These are phyloP conservation scores for Scarus forsteni DNA, from an alignment of 2,797 vertebrate species.

Conservation along the genomic window DNA sequence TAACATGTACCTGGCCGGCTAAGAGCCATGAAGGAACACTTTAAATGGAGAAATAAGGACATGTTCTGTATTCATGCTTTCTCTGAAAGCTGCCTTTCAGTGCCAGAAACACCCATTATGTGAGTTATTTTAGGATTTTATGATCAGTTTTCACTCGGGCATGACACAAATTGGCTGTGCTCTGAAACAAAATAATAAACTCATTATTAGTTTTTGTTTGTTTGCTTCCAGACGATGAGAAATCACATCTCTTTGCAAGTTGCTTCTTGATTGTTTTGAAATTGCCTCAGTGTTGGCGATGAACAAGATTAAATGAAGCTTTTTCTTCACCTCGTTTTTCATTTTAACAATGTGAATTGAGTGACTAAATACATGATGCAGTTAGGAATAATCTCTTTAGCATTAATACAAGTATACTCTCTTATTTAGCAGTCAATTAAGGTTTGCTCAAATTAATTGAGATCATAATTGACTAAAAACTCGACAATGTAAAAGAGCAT, in stretches of 20 bases:
- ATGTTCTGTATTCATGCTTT: conserved; percentile 15
- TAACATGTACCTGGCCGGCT: conserved; percentile 9
- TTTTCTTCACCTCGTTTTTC: neutral
- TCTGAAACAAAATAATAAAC: conserved; percentile 47
- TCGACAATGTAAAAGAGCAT: neutral
- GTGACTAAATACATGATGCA: conserved; percentile 1
- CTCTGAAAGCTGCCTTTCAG: neutral
- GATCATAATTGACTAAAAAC: neutral
- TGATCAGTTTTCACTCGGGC: conserved; percentile 55
- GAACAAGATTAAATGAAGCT: conserved; percentile 44
- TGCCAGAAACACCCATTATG: conserved; percentile 34
- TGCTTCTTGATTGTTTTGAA: conserved; percentile 58
- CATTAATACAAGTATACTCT: neutral
- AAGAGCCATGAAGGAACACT: conserved; percentile 36
- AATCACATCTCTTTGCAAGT: conserved; percentile 40
- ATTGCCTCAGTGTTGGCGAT: conserved; percentile 46
- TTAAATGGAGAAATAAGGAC: conserved; percentile 20
- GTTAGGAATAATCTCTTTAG: conserved; percentile 12
- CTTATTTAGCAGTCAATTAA: neutral
- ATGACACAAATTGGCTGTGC: conserved; percentile 54
- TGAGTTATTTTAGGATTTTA: conserved; percentile 32
- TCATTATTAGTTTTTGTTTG: conserved; percentile 66
- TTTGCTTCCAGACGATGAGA: conserved; percentile 46
- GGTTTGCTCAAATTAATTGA: neutral
- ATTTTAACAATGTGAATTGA: conserved; percentile 24